These are phyloP conservation scores for Scaptomyza polygonia DNA, from an alignment of 2,888 invertebrate species.

Conservation along the genomic window DNA sequence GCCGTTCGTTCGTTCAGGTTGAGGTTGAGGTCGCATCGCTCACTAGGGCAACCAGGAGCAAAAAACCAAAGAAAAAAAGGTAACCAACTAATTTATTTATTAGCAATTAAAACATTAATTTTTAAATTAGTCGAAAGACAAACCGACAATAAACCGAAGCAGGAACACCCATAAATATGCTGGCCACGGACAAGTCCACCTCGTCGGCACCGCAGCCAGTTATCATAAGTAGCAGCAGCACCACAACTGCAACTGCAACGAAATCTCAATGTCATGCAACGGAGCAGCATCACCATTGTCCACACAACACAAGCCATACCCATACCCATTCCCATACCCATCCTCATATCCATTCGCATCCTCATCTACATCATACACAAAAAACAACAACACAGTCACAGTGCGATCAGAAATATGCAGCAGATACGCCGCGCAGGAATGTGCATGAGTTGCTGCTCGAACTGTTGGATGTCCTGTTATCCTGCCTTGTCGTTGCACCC, in stretches of 20 bases:
- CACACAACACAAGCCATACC: constrained; percentile 20
- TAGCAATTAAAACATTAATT: constrained; percentile 40
- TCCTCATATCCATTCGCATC: constrained; percentile 18
- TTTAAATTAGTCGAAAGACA: constrained; percentile 3
- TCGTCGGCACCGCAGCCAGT: constrained; percentile 49
- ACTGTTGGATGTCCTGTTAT: constrained; percentile 89
- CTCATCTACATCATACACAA: constrained; percentile 43
- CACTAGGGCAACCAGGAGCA: constrained; percentile 19
- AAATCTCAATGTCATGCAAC: constrained; percentile 55
- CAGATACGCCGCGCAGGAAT: constrained; percentile 65
- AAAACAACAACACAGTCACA: constrained; percentile 21
- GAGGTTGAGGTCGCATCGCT: constrained; percentile 27
- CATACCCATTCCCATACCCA: constrained; percentile 27
- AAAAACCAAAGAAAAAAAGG: constrained; percentile 8
- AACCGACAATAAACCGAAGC: constrained; percentile 1
- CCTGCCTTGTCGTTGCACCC: constrained; percentile 90
- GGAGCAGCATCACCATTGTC: constrained; percentile 34
- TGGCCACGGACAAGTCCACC: constrained; percentile 61
- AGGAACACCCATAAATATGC: constrained; percentile 38
- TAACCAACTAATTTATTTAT: not conserved
- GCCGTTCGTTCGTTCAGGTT: constrained; percentile 23
- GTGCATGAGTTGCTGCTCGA: constrained; percentile 85
- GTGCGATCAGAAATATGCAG: constrained; percentile 42
- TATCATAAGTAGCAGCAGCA: constrained; percentile 50
- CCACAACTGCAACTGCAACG: not conserved